Evolutionary conservation across 2,113 vertebrate genomes (phyloP), one percentile per base, ranked within the genome.

Genomic region (Gnathonemus longibarbis): DNA sequence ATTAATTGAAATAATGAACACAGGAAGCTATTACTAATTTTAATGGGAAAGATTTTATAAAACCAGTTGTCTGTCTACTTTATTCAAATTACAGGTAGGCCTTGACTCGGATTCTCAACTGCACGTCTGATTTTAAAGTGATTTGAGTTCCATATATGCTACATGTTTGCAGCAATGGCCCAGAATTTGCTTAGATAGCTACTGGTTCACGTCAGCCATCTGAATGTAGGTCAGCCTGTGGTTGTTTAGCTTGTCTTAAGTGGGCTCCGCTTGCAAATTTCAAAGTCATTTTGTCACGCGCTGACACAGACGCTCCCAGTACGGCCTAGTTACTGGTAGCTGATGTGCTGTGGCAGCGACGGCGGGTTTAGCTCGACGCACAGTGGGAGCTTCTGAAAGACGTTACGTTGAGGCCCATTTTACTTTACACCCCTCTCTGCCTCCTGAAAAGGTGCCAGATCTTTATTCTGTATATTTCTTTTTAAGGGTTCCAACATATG

Each of bases 221-320:
- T 87, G 45, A 52, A 87, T 53, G 49, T 88, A 49, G 91, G 90
- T 91, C 88, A 92, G 45, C 88, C 56, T 90, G 87, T 50, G 80
- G 77, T 85, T 15, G 88, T 70, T 87, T 52, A 31, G 21, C 88
- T 56, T 66, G 46, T 9, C 46, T 85, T 8, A 90, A 87, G 39
- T 27, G 90, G 88, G 88, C 84, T 89, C 90, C 53, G 93, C 93
- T 92, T 90, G 91, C 92, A 93, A 93, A 92, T 93, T 92, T 94
- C 94, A 95, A 94, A 94, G 94, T 94, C 93, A 94, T 94, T 92
- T 91, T 92, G 91, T 91, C 93, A 90, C 88, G 53, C 91, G 91
- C 92, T 91, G 5, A 92, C 93, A 87, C 92, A 89, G 91, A 90
- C 91, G 91, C 85, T 88, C 90, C 93, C 93, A 89, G 85, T 91